Evolutionary conservation across 2,113 vertebrate genomes (phyloP).

Genomic region (Gobiocypris rarus): DNA sequence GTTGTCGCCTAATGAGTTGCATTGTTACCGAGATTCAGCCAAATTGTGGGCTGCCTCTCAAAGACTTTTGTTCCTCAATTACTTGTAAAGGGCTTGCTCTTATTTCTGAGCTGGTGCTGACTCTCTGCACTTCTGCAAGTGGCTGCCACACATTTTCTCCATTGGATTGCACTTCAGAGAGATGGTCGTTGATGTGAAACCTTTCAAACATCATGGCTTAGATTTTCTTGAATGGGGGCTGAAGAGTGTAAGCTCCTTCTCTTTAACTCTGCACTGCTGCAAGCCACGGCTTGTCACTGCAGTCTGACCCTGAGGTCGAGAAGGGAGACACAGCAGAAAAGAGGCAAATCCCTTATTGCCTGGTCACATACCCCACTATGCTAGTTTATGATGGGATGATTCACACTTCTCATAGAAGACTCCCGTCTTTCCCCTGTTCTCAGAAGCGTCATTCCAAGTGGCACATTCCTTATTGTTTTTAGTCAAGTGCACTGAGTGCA

Average conservation of each 20-base stretch:
- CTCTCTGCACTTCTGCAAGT: neutral
- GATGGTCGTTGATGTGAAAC: neutral
- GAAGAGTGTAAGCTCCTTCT: neutral
- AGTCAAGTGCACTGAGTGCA: neutral
- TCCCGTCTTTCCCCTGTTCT: neutral
- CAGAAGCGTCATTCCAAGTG: neutral
- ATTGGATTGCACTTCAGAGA: constrained; percentile 9
- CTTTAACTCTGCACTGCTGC: constrained; percentile 58
- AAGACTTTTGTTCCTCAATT: neutral
- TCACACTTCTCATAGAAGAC: constrained; percentile 1
- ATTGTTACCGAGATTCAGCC: neutral
- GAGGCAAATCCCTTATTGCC: constrained; percentile 63
- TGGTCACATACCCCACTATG: constrained; percentile 1
- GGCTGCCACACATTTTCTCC: constrained; percentile 15
- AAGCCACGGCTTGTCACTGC: constrained; percentile 72
- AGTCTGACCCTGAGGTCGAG: constrained; percentile 76
- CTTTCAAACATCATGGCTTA: constrained; percentile 15
- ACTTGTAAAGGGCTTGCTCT: constrained; percentile 11
- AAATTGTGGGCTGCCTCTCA: neutral
- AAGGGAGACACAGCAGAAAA: constrained; percentile 54
- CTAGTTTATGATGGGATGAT: constrained; percentile 3
- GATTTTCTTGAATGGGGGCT: constrained; percentile 32
- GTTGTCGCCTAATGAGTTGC: constrained; percentile 17
- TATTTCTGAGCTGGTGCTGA: neutral
- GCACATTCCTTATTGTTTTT: neutral